These are phyloP conservation scores for Hydrophis major DNA, from an alignment of 2,797 vertebrate species.

Conservation along the genomic window DNA sequence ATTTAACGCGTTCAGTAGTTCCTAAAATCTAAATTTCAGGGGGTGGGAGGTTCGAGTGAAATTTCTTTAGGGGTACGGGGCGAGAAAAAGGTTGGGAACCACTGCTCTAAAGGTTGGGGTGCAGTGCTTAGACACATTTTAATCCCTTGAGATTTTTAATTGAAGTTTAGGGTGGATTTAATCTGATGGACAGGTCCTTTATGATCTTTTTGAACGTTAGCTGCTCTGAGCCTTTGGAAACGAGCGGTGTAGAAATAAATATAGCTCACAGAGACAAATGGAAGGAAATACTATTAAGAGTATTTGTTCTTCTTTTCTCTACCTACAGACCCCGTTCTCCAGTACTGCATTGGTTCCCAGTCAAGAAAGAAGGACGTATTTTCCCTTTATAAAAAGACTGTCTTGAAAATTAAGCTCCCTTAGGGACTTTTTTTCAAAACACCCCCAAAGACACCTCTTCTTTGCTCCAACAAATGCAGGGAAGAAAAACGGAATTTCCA, in stretches of 20 bases:
- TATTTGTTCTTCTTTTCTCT: not conserved
- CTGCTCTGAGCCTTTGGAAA: not conserved
- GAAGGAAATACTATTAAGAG: not conserved
- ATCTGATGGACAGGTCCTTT: not conserved
- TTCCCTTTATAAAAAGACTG: slow-evolving; percentile 7
- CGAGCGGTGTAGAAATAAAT: too few species aligned
- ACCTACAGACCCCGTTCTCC: not conserved
- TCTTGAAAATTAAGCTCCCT: fast-evolving
- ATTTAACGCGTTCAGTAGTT: too few species aligned
- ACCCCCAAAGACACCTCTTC: not conserved
- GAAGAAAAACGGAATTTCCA: slow-evolving; percentile 25
- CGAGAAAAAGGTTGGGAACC: too few species aligned
- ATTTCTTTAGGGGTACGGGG: too few species aligned
- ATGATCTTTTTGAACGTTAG: not conserved
- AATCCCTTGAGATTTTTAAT: not conserved
- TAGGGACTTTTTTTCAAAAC: not conserved
- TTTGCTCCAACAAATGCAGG: slow-evolving; percentile 6
- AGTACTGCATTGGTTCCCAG: not conserved
- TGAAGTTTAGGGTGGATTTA: not conserved
- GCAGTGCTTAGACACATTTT: not conserved
- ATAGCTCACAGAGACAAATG: not conserved
- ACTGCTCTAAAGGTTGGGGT: not conserved
- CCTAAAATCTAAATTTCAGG: too few species aligned
- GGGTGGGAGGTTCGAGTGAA: too few species aligned
- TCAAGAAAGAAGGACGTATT: not conserved